Percentiles rank a stretch among this genome's conserved stretches.
These are phyloP conservation scores for Epizoanthus stellaris DNA, from an alignment of 92 coral and sea anemone genomes.

Conservation along the genomic window DNA sequence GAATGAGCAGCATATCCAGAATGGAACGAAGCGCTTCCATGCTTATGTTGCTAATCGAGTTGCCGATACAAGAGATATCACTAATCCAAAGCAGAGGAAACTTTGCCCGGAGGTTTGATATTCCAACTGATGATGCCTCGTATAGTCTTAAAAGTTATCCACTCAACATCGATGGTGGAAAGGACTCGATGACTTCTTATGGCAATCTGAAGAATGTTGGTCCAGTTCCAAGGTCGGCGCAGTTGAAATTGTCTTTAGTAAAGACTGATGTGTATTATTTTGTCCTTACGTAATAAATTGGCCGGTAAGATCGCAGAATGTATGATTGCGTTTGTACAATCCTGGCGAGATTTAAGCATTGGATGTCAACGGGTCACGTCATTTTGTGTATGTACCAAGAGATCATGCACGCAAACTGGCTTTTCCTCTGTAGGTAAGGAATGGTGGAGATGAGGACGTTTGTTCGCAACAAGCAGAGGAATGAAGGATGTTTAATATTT, in stretches of 20 bases:
- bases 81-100: slow-evolving; percentile 46
- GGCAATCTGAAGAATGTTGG: slow-evolving; percentile 37
- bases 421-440: no score
- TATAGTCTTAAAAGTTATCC: slow-evolving; percentile 44
- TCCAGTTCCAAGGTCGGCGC: slow-evolving; percentile 21
- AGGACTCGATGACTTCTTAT: slow-evolving; percentile 17
- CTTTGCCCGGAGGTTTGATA: slow-evolving; percentile 34
- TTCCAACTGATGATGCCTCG: slow-evolving; percentile 50
- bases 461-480: no score
- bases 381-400: no score
- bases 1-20: slow-evolving; percentile 58
- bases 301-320: no score
- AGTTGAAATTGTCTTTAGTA: background rate
- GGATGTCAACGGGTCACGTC: no score
- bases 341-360: no score
- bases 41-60: slow-evolving; percentile 52
- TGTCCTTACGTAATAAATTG: no score
- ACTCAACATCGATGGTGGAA: slow-evolving; percentile 35
- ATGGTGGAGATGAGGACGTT: no score
- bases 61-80: slow-evolving; percentile 41
- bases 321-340: no score
- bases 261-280: no score
- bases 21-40: slow-evolving; percentile 47
- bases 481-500: no score
- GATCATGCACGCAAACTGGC: no score